phyloP scores from a whole-genome alignment of 2,888 invertebrate genomes.

The Epistrophella euchroma region DNA sequence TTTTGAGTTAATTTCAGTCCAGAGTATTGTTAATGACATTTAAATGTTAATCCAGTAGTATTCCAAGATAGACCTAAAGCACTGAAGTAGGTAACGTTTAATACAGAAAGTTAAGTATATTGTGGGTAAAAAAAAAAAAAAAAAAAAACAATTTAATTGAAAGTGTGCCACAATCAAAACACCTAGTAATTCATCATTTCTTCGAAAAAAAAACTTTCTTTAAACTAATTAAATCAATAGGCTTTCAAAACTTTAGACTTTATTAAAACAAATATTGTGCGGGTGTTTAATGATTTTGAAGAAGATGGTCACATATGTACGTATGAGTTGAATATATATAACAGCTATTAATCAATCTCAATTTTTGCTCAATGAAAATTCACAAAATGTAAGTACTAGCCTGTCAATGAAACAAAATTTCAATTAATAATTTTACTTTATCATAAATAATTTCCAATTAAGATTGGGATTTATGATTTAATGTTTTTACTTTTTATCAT shows the following conservation, averaged over 20 bases:
- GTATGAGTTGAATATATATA: not conserved
- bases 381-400: conserved; percentile 45
- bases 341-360: conserved; percentile 63
- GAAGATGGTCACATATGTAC: conserved; percentile 51
- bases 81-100: not conserved
- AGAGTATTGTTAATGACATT: conserved; percentile 26
- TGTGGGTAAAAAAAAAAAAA: not conserved
- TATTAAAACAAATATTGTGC: conserved; percentile 64
- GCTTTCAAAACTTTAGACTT: conserved; percentile 34
- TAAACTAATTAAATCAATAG: conserved; percentile 42
- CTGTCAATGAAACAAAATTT: conserved; percentile 70
- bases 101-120: conserved; percentile 16
- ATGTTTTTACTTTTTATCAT: conserved; percentile 39
- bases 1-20: conserved; percentile 46
- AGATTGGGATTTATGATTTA: conserved; percentile 16
- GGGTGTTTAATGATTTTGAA: conserved; percentile 65
- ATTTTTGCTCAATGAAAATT: conserved; percentile 43
- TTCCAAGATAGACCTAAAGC: not conserved
- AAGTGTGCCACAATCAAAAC: conserved; percentile 60
- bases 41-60: not conserved
- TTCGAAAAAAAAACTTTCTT: conserved; percentile 55
- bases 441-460: conserved; percentile 68
- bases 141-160: conserved; percentile 13
- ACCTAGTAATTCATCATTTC: conserved; percentile 50
- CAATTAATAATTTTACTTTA: conserved; percentile 69